Evolutionary conservation across 1,140 invertebrate genomes (phyloP).

Genomic region (Ceratina australensis): DNA sequence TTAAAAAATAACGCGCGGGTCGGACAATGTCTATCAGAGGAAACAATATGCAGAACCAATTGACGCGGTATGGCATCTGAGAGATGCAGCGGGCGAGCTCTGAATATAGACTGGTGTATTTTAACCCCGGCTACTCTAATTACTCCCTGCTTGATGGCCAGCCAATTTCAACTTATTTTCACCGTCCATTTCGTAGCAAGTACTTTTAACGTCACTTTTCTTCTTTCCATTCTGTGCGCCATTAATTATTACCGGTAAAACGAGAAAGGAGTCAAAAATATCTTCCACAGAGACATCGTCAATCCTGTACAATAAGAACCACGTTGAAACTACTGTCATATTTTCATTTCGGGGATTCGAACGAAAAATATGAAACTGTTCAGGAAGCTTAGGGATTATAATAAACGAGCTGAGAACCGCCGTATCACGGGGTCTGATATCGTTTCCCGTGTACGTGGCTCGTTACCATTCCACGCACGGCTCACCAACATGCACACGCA

Average conservation of each 20-base stretch:
- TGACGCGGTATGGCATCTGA: constrained; percentile 4
- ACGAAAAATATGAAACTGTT: no score
- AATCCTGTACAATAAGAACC: no score
- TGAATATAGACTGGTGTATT: constrained; percentile 43
- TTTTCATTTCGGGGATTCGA: no score
- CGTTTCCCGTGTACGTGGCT: constrained; percentile 43
- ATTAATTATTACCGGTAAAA: no score
- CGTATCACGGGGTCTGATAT: constrained; percentile 34
- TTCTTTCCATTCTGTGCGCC: background rate
- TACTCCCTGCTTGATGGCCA: constrained; percentile 34
- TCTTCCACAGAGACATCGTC: no score
- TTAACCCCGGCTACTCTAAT: constrained; percentile 42
- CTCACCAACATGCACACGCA: constrained; percentile 3
- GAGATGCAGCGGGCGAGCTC: constrained; percentile 2
- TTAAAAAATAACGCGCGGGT: background rate
- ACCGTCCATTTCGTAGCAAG: constrained; percentile 23
- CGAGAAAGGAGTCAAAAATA: no score
- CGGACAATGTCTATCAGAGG: background rate
- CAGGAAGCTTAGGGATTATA: no score
- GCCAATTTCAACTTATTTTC: constrained; percentile 47
- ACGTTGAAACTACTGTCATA: no score
- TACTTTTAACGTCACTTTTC: constrained; percentile 23
- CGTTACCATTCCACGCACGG: constrained; percentile 47
- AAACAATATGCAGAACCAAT: constrained; percentile 6
- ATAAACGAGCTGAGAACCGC: background rate